Base-by-base conservation (phyloP, 2,888 invertebrate species). In the Scrobipalpa atriplicella region DNA sequence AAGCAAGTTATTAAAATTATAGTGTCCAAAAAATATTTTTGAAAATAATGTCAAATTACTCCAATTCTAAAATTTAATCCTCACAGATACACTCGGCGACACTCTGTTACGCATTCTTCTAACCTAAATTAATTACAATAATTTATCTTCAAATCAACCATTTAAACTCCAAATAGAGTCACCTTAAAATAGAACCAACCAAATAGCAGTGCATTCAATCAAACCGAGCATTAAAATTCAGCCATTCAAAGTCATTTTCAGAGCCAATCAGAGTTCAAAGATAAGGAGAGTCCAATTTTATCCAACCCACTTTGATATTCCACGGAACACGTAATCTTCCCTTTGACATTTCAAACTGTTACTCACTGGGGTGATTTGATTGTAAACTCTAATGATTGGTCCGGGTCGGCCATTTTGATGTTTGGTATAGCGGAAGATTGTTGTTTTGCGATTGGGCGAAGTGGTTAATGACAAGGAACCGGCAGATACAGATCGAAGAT, bases 321-420 rank as follows among this genome's bases (percentile, higher is more conserved):
- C 73, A 72, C 69, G 76, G 74, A 82, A 75, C 78, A 83, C 84
- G 82, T 84, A 86, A 86, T 80, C 81, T 82, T 74, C 74, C 75
- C 79, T 83, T 83, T 83, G 81, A 81, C 82, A 81, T 82, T 79
- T 73, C 70, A 77, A 81, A 78, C 78, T 75, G 75, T 6, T 79
- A 75, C 75, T 80, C 79, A 75, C 72, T 73, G 73, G 73, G 72
- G 10, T 80, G 80, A 83, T 81, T 83, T 76, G 78, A 79, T 81
- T 78, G 78, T 73, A 75, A 78, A 78, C 76, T 77, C 75, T 79
- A 81, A 82, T 80, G 78, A 79, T 75, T 29, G 2, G 5, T 29
- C 5, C 73, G 71, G 70, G 72, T 74, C 71, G 71, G 68, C 2
- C 21, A 68, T 18, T 13, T 66, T 69, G 70, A 72, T 47, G 52